Conservation (phyloP, 2,113 vertebrate species). For the Scomber japonicus region DNA sequence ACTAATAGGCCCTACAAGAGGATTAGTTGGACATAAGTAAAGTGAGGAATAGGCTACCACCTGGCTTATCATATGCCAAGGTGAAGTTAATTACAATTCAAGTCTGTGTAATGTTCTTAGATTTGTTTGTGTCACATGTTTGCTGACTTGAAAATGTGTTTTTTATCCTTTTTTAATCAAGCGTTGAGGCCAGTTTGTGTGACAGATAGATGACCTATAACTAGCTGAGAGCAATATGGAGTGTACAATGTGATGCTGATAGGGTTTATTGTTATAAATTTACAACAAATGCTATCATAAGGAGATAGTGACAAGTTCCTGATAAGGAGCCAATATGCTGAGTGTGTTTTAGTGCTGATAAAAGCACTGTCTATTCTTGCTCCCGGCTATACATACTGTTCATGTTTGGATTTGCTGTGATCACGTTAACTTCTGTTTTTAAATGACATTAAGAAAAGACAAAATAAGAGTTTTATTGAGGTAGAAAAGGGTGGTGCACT, state of each 20-base stretch:
- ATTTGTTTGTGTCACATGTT: neutral
- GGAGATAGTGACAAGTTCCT: neutral
- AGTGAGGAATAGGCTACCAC: constrained; percentile 59
- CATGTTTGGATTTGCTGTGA: neutral
- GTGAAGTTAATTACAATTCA: neutral
- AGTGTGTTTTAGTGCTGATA: constrained; percentile 55
- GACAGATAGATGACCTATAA: neutral
- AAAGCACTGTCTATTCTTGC: neutral
- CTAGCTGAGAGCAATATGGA: neutral
- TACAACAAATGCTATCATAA: neutral
- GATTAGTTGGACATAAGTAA: constrained; percentile 67
- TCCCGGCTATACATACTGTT: neutral
- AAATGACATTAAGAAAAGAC: neutral
- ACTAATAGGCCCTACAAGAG: constrained; percentile 69
- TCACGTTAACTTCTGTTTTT: neutral
- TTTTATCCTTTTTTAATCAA: neutral
- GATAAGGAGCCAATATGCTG: constrained; percentile 39
- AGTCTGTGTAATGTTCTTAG: neutral
- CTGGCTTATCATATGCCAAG: constrained; percentile 52
- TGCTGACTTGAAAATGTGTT: neutral
- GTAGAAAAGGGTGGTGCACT: neutral
- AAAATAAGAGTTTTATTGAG: neutral
- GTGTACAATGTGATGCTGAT: neutral
- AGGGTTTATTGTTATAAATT: constrained; percentile 1
- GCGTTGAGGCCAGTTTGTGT: neutral